phyloP scores from a whole-genome alignment of 2,888 invertebrate species.

The Apamea anceps region DNA sequence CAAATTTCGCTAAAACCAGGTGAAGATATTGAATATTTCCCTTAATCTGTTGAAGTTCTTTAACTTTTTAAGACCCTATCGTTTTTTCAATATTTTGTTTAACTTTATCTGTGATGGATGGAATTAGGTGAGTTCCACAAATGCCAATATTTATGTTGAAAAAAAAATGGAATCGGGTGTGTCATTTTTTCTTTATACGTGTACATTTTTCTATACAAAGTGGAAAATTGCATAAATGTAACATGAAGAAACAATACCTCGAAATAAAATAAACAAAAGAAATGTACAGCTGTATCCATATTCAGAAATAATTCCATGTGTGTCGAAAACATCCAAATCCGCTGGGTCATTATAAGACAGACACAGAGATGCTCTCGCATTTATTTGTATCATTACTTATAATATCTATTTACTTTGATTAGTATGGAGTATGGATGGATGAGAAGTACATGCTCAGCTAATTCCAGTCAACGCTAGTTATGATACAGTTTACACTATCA shows the following conservation, averaged over 20 bases:
- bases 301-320: not conserved
- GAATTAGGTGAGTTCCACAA: not conserved
- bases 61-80: not conserved
- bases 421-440: not conserved
- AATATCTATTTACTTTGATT: not conserved
- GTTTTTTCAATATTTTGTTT: not conserved
- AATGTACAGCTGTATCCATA: too few species aligned
- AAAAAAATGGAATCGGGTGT: not conserved
- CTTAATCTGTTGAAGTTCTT: not conserved
- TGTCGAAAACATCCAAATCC: not conserved
- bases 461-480: not conserved
- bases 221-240: not conserved
- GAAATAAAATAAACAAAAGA: not conserved
- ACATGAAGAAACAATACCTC: not conserved
- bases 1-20: slow-evolving; percentile 89
- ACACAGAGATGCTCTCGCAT: not conserved
- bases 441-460: not conserved
- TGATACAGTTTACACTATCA: not conserved
- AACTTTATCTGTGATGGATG: not conserved
- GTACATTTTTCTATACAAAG: not conserved
- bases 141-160: not conserved
- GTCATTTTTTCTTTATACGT: not conserved
- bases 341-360: not conserved
- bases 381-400: not conserved
- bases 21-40: slow-evolving; percentile 63